A percentile compares a stretch with the other conserved stretches of the same genome.
phyloP scores from a whole-genome alignment of 2,888 invertebrate genomes.

The Drosophila bunnanda region DNA sequence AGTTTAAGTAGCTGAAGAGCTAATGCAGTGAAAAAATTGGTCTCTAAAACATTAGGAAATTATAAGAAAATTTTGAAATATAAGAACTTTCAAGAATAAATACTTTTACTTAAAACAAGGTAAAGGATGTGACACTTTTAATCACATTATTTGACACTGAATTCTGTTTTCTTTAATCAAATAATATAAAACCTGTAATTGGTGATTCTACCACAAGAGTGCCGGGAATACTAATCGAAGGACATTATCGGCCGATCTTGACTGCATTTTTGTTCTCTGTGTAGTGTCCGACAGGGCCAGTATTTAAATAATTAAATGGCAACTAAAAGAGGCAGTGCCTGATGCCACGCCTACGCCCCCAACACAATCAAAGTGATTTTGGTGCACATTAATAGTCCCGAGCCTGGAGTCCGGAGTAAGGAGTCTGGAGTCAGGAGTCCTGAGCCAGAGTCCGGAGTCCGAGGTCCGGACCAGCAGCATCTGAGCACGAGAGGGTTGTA shows the following conservation, averaged over 20 bases:
- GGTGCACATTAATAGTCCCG: constrained; percentile 45
- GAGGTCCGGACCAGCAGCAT: constrained; percentile 15
- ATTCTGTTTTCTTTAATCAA: neutral
- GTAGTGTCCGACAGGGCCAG: neutral
- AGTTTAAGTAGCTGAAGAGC: neutral
- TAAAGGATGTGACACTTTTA: too few species aligned
- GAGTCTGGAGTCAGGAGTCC: neutral
- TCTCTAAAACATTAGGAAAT: neutral
- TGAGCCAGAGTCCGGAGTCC: neutral
- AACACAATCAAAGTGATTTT: constrained; percentile 49
- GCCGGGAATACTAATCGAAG: neutral
- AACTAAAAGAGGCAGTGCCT: constrained; percentile 6
- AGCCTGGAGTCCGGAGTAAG: neutral
- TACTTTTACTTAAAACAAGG: neutral
- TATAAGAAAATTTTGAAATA: too few species aligned
- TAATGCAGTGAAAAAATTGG: neutral
- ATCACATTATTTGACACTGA: neutral
- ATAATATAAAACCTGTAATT: neutral
- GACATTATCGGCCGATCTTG: neutral
- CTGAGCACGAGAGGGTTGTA: constrained; percentile 25
- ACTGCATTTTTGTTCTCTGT: constrained; percentile 2
- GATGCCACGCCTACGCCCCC: constrained; percentile 19
- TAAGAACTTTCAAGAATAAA: neutral
- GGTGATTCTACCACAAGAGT: neutral
- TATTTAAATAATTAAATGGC: constrained; percentile 53